Conservation (phyloP, 2,113 vertebrate species). For the Microcebus jonahi region DNA sequence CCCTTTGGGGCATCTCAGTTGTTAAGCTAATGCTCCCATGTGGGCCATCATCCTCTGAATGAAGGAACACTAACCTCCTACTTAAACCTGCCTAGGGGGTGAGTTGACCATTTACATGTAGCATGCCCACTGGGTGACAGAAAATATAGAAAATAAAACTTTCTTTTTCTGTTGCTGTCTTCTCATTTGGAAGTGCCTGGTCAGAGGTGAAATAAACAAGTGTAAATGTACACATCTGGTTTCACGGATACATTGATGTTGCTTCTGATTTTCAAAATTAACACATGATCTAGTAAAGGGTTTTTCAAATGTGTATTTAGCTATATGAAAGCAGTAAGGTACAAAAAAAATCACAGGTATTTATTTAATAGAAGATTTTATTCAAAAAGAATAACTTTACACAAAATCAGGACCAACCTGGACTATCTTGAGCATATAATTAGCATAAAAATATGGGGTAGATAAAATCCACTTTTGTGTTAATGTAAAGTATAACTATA, state of each 20-base stretch:
- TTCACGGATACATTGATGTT: not conserved
- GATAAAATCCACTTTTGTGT: constrained; percentile 36
- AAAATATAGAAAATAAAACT: not conserved
- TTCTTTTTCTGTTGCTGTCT: not conserved
- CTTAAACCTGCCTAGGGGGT: not conserved
- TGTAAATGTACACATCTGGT: not conserved
- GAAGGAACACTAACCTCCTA: not conserved
- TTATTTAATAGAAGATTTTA: not conserved
- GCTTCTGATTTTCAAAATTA: not conserved
- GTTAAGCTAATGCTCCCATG: not conserved
- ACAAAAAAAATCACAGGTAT: not conserved
- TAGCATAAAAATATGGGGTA: not conserved
- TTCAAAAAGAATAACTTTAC: not conserved
- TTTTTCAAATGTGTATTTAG: not conserved
- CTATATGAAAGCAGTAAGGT: not conserved
- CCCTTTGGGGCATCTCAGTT: not conserved
- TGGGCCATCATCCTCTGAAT: not conserved
- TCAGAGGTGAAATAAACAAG: not conserved
- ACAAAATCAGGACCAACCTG: not conserved
- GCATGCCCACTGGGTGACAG: not conserved
- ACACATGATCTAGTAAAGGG: not conserved
- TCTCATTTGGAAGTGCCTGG: not conserved
- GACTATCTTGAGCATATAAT: not conserved
- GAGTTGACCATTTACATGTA: not conserved
- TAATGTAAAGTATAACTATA: not conserved